Conservation (phyloP, 2,113 vertebrate species). For the Eudyptes chrysolophus region DNA sequence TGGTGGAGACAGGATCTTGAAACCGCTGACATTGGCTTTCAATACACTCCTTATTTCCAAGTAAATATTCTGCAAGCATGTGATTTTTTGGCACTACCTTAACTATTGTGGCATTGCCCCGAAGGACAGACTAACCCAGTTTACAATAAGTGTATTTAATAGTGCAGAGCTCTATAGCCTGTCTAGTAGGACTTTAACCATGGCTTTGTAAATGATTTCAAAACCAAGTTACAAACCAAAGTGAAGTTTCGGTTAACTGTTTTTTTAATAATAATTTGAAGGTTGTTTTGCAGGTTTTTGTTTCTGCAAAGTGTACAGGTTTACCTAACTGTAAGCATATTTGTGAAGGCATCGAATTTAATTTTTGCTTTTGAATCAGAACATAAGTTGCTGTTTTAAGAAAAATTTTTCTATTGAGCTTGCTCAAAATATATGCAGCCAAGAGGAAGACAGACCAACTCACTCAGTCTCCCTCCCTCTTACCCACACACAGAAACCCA, state of each 20-base stretch:
- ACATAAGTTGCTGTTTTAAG: not conserved
- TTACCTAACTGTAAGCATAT: not conserved
- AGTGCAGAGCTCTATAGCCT: not conserved
- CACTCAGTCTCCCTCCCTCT: not conserved
- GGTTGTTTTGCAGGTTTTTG: not conserved
- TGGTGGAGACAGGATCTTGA: conserved; percentile 6
- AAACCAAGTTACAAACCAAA: conserved; percentile 20
- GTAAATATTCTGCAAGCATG: conserved; percentile 38
- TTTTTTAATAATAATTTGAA: not conserved
- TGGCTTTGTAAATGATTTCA: conserved; percentile 42
- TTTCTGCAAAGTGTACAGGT: not conserved
- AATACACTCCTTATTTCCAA: conserved; percentile 16
- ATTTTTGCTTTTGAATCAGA: not conserved
- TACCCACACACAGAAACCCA: not conserved
- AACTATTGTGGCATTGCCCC: conserved; percentile 51
- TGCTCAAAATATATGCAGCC: not conserved
- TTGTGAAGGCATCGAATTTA: not conserved
- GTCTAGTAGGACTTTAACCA: conserved; percentile 32
- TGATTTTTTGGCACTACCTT: conserved; percentile 50
- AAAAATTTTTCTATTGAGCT: not conserved
- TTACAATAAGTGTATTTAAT: conserved; percentile 34
- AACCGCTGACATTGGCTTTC: conserved; percentile 16
- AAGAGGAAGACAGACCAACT: not conserved
- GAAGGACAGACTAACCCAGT: conserved; percentile 60
- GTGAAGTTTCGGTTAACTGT: not conserved